These are phyloP conservation scores for Heliconius cydno DNA, from an alignment of 2,888 invertebrate genomes.

Conservation along the genomic window DNA sequence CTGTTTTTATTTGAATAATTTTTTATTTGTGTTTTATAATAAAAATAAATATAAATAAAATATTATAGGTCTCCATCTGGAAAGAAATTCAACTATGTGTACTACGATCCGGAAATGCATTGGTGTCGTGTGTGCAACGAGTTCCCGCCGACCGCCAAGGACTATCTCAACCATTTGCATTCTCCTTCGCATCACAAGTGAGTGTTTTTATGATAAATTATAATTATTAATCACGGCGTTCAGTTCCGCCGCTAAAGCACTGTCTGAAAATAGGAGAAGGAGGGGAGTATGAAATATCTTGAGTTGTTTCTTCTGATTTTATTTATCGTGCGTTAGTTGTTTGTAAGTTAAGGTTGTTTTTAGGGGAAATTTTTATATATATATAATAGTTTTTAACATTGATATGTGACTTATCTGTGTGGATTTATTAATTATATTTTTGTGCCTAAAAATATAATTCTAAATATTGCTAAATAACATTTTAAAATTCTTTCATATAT, in stretches of 20 bases:
- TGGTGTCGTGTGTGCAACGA: conserved; percentile 95
- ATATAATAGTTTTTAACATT: too few relatives aligned
- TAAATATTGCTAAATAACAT: neutral
- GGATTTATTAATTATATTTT: too few relatives aligned
- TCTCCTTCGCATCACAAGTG: conserved; percentile 88
- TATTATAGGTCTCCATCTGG: conserved; percentile 65
- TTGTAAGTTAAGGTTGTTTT: too few relatives aligned
- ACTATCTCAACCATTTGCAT: conserved; percentile 92
- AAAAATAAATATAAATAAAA: neutral
- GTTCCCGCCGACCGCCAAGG: conserved; percentile 93
- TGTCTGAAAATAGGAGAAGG: neutral
- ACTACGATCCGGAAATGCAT: conserved; percentile 95
- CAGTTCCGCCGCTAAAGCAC: neutral
- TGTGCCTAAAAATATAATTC: too few relatives aligned
- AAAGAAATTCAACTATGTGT: conserved; percentile 89
- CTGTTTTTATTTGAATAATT: neutral
- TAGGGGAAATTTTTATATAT: too few relatives aligned
- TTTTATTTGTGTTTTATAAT: neutral
- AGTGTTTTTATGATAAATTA: conserved; percentile 49
- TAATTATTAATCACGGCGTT: neutral
- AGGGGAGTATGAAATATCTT: too few relatives aligned
- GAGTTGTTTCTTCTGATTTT: too few relatives aligned
- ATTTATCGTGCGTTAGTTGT: too few relatives aligned
- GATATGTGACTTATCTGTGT: too few relatives aligned
- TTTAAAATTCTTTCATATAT: neutral